These are phyloP conservation scores for Corbicula japonica DNA, from an alignment of 2,888 invertebrate genomes.

Conservation along the genomic window DNA sequence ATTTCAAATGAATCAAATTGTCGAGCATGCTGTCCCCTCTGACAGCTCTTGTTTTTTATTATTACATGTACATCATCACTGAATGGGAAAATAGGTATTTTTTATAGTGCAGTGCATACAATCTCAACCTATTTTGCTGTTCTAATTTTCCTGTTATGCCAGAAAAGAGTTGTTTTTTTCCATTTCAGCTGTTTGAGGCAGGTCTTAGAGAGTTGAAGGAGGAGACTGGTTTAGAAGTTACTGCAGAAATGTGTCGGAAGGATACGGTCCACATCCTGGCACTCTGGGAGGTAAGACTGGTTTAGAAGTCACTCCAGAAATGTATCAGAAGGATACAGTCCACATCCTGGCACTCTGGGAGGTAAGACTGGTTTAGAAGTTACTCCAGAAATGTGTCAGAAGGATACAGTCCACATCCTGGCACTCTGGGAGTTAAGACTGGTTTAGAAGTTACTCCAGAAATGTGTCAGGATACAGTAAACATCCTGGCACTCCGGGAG, in stretches of 20 bases:
- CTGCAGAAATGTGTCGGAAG: constrained; percentile 69
- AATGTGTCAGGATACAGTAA: constrained; percentile 71
- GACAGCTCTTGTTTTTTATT: too few relatives aligned
- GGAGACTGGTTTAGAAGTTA: constrained; percentile 86
- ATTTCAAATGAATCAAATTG: too few relatives aligned
- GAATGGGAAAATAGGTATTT: too few relatives aligned
- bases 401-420: constrained; percentile 65
- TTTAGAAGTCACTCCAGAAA: constrained; percentile 76
- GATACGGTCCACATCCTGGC: constrained; percentile 69
- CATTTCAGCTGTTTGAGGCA: constrained; percentile 81
- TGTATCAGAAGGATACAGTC: constrained; percentile 69
- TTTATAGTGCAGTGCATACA: too few relatives aligned
- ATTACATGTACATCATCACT: too few relatives aligned
- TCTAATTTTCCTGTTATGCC: too few relatives aligned
- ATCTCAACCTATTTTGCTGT: too few relatives aligned
- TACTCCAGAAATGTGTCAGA: constrained; percentile 70
- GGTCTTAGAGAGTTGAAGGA: constrained; percentile 86
- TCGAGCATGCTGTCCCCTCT: too few relatives aligned
- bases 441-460: constrained; percentile 74
- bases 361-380: constrained; percentile 78
- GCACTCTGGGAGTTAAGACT: constrained; percentile 81
- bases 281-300: constrained; percentile 80
- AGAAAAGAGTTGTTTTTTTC: constrained; percentile 12
- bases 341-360: constrained; percentile 80
- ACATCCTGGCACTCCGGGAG: constrained; percentile 81